These are phyloP conservation scores for Helarctos malayanus DNA, from an alignment of 2,797 vertebrate genomes.

Conservation along the genomic window DNA sequence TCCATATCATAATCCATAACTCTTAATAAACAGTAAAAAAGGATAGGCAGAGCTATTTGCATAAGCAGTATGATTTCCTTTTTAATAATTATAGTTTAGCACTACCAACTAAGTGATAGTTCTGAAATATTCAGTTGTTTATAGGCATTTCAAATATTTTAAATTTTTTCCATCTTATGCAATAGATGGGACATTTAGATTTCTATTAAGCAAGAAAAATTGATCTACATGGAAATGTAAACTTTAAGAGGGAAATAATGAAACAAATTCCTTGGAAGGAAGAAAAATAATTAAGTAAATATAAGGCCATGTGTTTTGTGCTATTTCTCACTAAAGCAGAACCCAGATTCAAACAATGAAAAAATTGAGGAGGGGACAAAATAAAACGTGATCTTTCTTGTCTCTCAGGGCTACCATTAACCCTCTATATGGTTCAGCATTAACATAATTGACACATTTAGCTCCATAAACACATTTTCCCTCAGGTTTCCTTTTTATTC, in stretches of 20 bases:
- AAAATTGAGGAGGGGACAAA: not conserved
- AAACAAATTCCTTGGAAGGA: not conserved
- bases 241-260: not conserved
- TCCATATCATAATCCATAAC: not conserved
- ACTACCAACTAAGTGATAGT: not conserved
- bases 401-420: not conserved
- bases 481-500: not conserved
- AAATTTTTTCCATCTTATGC: not conserved
- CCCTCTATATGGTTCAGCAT: not conserved
- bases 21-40: not conserved
- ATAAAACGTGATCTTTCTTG: not conserved
- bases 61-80: not conserved
- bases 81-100: not conserved
- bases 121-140: constrained; percentile 23
- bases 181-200: not conserved
- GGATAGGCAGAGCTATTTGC: not conserved
- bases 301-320: not conserved
- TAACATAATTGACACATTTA: not conserved
- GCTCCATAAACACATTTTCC: not conserved
- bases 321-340: not conserved
- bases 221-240: not conserved
- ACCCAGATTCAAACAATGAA: not conserved
- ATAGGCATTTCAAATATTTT: not conserved
- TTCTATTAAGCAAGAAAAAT: not conserved
- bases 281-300: constrained; percentile 34